A percentile compares a stretch with the other conserved stretches of the same genome.
phyloP scores from a whole-genome alignment of 2,888 invertebrate species.

The Acronicta leporina region DNA sequence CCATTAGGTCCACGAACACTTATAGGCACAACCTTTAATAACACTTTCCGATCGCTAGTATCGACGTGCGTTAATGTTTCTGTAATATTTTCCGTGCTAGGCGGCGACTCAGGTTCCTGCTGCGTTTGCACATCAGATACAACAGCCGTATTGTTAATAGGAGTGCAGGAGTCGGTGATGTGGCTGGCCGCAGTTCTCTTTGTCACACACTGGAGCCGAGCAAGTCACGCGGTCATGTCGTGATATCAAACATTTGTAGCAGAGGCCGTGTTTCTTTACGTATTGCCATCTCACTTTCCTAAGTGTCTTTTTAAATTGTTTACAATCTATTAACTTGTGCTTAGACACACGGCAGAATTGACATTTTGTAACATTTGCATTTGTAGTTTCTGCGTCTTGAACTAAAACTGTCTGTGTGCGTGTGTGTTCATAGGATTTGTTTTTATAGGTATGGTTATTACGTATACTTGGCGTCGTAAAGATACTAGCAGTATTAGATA shows the following conservation, averaged over 20 bases:
- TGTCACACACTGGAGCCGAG: conserved; percentile 1
- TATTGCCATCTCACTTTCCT: conserved; percentile 2
- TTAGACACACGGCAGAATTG: background rate
- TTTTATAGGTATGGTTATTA: too few species aligned
- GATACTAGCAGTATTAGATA: background rate
- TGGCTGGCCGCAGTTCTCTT: background rate
- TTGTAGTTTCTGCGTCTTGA: background rate
- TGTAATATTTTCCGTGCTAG: background rate
- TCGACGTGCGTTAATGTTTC: background rate
- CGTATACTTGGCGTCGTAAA: too few species aligned
- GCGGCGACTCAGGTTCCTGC: background rate
- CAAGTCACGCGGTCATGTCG: conserved; percentile 2
- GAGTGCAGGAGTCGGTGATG: conserved; percentile 3
- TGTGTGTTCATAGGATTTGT: too few species aligned
- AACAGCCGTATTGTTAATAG: too few species aligned
- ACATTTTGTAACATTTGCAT: conserved; percentile 1
- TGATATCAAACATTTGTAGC: conserved; percentile 5
- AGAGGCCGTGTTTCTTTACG: background rate
- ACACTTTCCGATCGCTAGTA: background rate
- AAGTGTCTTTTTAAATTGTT: conserved; percentile 5
- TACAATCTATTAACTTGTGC: conserved; percentile 1
- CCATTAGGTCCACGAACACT: background rate
- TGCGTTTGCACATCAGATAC: too few species aligned
- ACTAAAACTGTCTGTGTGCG: too few species aligned
- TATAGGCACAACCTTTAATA: background rate